Percentiles rank a stretch among this genome's conserved stretches.
These are phyloP conservation scores for Callipepla squamata DNA, from an alignment of 2,113 vertebrate genomes.

Conservation along the genomic window DNA sequence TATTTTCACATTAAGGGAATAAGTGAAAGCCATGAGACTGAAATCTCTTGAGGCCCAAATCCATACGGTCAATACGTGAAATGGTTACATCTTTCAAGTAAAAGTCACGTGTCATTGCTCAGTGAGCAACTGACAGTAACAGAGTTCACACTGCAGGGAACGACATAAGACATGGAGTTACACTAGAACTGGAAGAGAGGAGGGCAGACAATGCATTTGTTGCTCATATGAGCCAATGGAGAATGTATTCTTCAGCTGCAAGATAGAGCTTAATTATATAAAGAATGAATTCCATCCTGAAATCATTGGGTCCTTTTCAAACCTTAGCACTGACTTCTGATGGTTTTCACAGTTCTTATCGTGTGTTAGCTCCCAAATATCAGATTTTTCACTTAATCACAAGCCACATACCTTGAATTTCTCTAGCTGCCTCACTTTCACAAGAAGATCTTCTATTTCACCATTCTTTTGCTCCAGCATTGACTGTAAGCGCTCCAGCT, in stretches of 20 bases:
- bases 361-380: background rate
- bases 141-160: background rate
- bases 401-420: slow-evolving; percentile 82
- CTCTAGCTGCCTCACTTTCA: slow-evolving; percentile 88
- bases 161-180: background rate
- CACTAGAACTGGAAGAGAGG: too few species aligned
- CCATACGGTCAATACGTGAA: background rate
- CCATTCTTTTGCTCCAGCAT: slow-evolving; percentile 93
- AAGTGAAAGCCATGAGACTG: background rate
- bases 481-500: slow-evolving; percentile 89
- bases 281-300: background rate
- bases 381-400: background rate
- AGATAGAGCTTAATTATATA: background rate
- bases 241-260: background rate
- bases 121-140: background rate
- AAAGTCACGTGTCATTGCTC: background rate
- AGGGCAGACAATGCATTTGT: background rate
- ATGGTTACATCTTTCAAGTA: background rate
- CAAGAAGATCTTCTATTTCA: slow-evolving; percentile 89
- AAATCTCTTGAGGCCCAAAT: background rate
- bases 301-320: background rate
- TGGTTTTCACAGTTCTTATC: background rate
- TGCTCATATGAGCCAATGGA: background rate
- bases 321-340: rapidly evolving
- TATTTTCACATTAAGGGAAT: background rate